Evolutionary conservation across 2,888 invertebrate species (phyloP).

Genomic region (Agriopis marginaria): DNA sequence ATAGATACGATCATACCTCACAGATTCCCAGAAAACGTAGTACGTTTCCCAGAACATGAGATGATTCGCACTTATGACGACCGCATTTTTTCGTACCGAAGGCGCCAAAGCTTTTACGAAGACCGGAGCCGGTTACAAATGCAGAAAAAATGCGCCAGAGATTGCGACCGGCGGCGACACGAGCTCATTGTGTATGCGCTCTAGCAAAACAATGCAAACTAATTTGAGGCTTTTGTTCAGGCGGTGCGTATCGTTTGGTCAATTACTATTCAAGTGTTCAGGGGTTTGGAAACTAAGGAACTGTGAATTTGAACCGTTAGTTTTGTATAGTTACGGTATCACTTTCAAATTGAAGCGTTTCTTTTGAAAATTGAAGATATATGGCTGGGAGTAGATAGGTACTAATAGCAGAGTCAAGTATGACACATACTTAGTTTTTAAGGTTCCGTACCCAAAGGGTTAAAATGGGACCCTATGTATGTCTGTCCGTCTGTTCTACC

Average conservation of each 20-base stretch:
- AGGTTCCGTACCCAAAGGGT: no score
- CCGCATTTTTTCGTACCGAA: constrained; percentile 66
- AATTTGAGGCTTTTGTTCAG: constrained; percentile 64
- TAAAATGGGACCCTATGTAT: no score
- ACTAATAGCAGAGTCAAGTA: no score
- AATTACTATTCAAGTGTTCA: constrained; percentile 45
- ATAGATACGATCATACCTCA: constrained; percentile 53
- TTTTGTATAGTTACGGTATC: background rate
- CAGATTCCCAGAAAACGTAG: constrained; percentile 67
- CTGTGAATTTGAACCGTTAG: constrained; percentile 40
- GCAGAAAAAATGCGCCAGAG: constrained; percentile 64
- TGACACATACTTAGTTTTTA: no score
- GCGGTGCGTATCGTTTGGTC: constrained; percentile 49
- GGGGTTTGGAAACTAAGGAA: constrained; percentile 34
- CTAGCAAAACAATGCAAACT: constrained; percentile 76
- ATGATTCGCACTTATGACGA: constrained; percentile 75
- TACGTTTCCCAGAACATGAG: constrained; percentile 68
- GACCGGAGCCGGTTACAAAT: constrained; percentile 50
- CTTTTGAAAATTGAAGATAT: background rate
- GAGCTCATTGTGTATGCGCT: constrained; percentile 66
- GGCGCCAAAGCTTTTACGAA: constrained; percentile 83
- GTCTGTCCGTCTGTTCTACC: no score
- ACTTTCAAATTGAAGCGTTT: constrained; percentile 16
- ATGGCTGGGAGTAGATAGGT: background rate
- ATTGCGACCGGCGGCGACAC: constrained; percentile 58